Percentiles rank a stretch among this genome's conserved stretches.
phyloP scores from a whole-genome alignment of 2,888 invertebrate species.

The Ernsta delagoae region DNA sequence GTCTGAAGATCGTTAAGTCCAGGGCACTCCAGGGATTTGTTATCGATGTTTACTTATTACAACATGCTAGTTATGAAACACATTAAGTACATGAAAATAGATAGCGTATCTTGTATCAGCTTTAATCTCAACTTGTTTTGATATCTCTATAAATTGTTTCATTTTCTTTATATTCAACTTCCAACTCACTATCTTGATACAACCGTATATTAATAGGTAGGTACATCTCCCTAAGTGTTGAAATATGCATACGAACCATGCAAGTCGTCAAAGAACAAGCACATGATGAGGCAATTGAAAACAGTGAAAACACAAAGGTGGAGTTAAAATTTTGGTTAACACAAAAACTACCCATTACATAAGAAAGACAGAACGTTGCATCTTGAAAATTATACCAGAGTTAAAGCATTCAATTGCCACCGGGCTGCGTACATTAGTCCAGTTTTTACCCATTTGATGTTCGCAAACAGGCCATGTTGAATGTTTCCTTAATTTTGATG shows the following conservation, averaged over 20 bases:
- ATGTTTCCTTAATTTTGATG: conserved; percentile 71
- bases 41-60: no score
- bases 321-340: conserved; percentile 3
- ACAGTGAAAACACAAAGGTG: conserved; percentile 6
- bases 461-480: conserved; percentile 45
- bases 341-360: neutral
- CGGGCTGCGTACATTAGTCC: conserved; percentile 33
- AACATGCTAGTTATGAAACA: no score
- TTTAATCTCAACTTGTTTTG: no score
- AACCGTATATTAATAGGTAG: neutral
- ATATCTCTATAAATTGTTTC: no score
- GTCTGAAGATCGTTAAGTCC: no score
- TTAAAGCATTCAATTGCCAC: conserved; percentile 33
- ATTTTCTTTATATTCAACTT: no score
- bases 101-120: no score
- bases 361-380: neutral
- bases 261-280: neutral
- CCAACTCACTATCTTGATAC: no score
- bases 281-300: neutral
- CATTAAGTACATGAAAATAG: no score
- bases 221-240: neutral
- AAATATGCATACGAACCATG: neutral
- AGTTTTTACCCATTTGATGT: conserved; percentile 29
- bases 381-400: conserved; percentile 27
- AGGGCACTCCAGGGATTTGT: no score